Evolutionary conservation across 2,113 vertebrate genomes (phyloP).

Genomic region (Tenebrosternarchus preto): DNA sequence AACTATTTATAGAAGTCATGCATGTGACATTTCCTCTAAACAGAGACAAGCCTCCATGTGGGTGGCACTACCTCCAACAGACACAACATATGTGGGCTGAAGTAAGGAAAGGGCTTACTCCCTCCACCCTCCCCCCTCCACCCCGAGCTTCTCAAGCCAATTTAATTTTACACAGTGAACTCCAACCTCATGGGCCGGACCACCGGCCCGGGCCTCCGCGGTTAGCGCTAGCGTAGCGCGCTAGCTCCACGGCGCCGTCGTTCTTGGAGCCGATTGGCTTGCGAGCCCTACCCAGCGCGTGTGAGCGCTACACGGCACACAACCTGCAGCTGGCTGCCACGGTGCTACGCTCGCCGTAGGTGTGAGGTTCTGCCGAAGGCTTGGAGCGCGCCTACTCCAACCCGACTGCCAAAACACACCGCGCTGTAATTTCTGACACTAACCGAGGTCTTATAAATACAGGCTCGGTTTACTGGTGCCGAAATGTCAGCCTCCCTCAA

Average conservation of each 20-base stretch:
- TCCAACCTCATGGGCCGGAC: background rate
- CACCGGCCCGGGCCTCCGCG: too few relatives aligned
- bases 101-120: background rate
- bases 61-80: slow-evolving; percentile 67
- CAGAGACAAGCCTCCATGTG: slow-evolving; percentile 60
- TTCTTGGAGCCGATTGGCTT: background rate
- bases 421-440: too few relatives aligned
- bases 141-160: background rate
- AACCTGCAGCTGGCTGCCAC: background rate
- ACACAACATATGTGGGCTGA: slow-evolving; percentile 47
- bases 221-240: background rate
- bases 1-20: slow-evolving; percentile 73
- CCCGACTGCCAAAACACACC: too few relatives aligned
- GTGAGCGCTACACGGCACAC: background rate
- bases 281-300: background rate
- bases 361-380: background rate
- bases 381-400: background rate
- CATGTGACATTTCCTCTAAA: slow-evolving; percentile 64
- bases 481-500: background rate
- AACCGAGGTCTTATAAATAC: slow-evolving; percentile 1
- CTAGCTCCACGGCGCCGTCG: background rate
- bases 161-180: background rate
- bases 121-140: background rate
- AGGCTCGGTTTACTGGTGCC: background rate
- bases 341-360: background rate